phyloP scores from a whole-genome alignment of 2,113 vertebrate species.

The Myotis brandtii region DNA sequence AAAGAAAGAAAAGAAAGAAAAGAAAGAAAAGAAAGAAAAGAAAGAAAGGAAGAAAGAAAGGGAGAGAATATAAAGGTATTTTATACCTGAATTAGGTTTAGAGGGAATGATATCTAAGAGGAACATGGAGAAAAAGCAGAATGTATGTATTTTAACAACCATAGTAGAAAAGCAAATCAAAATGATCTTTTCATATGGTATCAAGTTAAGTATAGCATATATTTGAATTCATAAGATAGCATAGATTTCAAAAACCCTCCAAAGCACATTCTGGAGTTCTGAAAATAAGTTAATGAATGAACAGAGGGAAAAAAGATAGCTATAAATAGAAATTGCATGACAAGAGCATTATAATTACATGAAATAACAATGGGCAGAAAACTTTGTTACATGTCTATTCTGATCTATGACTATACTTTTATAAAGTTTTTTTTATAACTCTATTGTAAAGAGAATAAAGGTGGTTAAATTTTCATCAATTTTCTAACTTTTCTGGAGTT shows the following conservation, averaged over 20 bases:
- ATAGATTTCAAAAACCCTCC: slow-evolving; percentile 44
- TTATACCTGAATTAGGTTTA: not conserved
- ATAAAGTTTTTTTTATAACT: slow-evolving; percentile 33
- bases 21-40: not conserved
- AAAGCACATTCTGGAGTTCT: slow-evolving; percentile 34
- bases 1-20: not conserved
- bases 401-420: not conserved
- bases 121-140: not conserved
- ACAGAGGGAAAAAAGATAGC: not conserved
- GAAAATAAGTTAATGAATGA: slow-evolving; percentile 55
- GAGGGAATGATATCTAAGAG: not conserved
- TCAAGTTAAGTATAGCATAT: slow-evolving; percentile 25
- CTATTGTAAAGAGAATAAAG: not conserved
- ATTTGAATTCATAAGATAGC: slow-evolving; percentile 41
- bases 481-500: slow-evolving; percentile 44
- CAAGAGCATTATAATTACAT: not conserved
- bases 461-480: slow-evolving; percentile 8
- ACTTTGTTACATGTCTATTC: not conserved
- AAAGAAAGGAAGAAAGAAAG: not conserved
- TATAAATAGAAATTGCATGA: not conserved
- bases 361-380: not conserved
- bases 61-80: not conserved
- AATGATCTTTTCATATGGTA: slow-evolving; percentile 45
- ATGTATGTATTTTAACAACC: slow-evolving; percentile 46
- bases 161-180: slow-evolving; percentile 65